Evolutionary conservation across 2,888 invertebrate genomes (phyloP).

Genomic region (Nasonovia ribisnigri): DNA sequence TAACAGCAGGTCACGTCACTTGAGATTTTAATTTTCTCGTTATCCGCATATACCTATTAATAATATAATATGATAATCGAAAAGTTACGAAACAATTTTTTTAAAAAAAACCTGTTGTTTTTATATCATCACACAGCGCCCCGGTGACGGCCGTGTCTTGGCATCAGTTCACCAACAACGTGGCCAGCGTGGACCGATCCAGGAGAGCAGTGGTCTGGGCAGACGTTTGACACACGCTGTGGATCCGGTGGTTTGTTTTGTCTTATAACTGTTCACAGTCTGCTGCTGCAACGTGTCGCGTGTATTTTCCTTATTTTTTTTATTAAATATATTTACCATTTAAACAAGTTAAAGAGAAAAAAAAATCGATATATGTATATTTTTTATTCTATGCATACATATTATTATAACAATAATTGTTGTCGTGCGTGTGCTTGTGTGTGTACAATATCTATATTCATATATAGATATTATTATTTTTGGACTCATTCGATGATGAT

Average conservation of each 20-base stretch:
- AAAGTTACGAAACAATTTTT: not conserved
- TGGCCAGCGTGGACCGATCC: constrained; percentile 86
- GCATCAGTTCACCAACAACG: constrained; percentile 85
- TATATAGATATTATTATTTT: constrained; percentile 4
- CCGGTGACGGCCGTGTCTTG: constrained; percentile 90
- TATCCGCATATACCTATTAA: not conserved
- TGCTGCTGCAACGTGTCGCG: not conserved
- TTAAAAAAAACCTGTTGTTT: not conserved
- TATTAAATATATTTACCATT: not conserved
- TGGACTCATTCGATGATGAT: constrained; percentile 30
- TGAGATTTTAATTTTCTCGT: not conserved
- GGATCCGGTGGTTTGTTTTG: not conserved
- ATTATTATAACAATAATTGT: not conserved
- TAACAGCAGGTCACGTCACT: not conserved
- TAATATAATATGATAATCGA: not conserved
- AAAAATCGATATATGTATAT: constrained; percentile 22
- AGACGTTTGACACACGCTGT: constrained; percentile 72
- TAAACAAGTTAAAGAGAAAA: not conserved
- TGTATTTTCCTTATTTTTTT: not conserved
- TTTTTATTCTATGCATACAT: not conserved
- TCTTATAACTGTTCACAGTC: constrained; percentile 15
- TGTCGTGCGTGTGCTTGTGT: not conserved
- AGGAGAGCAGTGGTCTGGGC: constrained; percentile 88
- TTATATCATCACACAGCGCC: constrained; percentile 73
- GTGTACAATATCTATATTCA: constrained; percentile 15